A percentile compares a stretch with the other conserved stretches of the same genome.
Evolutionary conservation across 2,888 invertebrate genomes (phyloP).

Genomic region (Drosophila formosana): DNA sequence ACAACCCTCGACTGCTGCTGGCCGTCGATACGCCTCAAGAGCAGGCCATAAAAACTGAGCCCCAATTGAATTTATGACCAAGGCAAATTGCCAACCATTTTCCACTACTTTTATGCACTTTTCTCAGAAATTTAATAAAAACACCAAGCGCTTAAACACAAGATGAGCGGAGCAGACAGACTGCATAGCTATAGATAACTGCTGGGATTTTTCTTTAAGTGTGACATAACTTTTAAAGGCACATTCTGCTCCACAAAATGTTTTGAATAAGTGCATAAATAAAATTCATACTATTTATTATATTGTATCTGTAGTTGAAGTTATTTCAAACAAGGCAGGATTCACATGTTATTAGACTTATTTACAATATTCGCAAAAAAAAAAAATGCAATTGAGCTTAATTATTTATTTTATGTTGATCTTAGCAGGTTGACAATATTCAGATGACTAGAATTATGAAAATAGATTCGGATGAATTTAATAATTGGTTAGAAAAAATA

Average conservation of each 20-base stretch:
- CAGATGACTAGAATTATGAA: too few relatives aligned
- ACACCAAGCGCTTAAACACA: neutral
- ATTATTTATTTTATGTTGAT: too few relatives aligned
- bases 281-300: too few relatives aligned
- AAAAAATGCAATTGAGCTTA: too few relatives aligned
- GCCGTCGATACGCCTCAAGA: constrained; percentile 31
- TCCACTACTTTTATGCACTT: constrained; percentile 29
- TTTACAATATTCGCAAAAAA: too few relatives aligned
- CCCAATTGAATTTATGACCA: constrained; percentile 45
- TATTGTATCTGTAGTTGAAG: too few relatives aligned
- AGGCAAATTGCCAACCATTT: constrained; percentile 44
- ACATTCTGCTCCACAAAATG: neutral
- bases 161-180: neutral
- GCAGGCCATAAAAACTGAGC: constrained; percentile 44
- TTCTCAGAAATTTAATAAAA: constrained; percentile 16
- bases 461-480: too few relatives aligned
- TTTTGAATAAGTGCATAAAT: neutral
- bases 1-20: constrained; percentile 5
- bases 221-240: neutral
- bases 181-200: neutral
- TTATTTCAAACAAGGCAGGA: too few relatives aligned
- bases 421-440: too few relatives aligned
- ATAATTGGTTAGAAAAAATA: too few relatives aligned
- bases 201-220: neutral
- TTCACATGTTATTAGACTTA: too few relatives aligned